A percentile compares a stretch with the other conserved stretches of the same genome.
phyloP scores from a whole-genome alignment of 2,797 vertebrate species.

The Lates japonicus region DNA sequence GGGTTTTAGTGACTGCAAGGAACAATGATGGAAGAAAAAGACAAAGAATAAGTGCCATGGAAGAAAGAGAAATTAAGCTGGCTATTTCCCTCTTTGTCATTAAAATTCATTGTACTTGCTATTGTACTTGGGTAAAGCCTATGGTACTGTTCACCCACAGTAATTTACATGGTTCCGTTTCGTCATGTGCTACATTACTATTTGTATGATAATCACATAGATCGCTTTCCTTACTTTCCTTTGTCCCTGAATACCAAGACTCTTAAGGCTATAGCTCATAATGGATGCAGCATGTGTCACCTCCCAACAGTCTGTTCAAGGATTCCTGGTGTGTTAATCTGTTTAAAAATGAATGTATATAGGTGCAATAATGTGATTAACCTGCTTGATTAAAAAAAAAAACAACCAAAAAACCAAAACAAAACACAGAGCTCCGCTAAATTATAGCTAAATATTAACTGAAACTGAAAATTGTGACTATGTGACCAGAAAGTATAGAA shows the following conservation, averaged over 20 bases:
- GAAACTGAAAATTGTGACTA: slow-evolving; percentile 1
- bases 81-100: background rate
- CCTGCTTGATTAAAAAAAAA: slow-evolving; percentile 25
- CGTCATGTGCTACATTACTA: slow-evolving; percentile 40
- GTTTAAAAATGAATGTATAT: slow-evolving; percentile 35
- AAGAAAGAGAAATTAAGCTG: background rate
- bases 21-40: background rate
- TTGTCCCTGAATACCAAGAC: slow-evolving; percentile 62
- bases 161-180: slow-evolving; percentile 32
- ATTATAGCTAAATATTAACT: background rate
- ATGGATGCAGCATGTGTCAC: slow-evolving; percentile 47
- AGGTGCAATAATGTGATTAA: slow-evolving; percentile 48
- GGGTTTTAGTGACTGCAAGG: background rate
- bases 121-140: slow-evolving; percentile 17
- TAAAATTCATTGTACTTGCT: background rate
- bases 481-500: slow-evolving; percentile 1
- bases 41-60: background rate
- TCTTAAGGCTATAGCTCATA: slow-evolving; percentile 47
- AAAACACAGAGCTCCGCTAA: background rate
- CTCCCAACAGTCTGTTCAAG: slow-evolving; percentile 41
- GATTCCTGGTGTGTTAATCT: slow-evolving; percentile 47
- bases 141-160: slow-evolving; percentile 12
- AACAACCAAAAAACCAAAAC: background rate
- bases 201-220: slow-evolving; percentile 74
- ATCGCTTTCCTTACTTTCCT: slow-evolving; percentile 53